phyloP scores from a whole-genome alignment of 2,797 vertebrate genomes.

The Oreortyx pictus region DNA sequence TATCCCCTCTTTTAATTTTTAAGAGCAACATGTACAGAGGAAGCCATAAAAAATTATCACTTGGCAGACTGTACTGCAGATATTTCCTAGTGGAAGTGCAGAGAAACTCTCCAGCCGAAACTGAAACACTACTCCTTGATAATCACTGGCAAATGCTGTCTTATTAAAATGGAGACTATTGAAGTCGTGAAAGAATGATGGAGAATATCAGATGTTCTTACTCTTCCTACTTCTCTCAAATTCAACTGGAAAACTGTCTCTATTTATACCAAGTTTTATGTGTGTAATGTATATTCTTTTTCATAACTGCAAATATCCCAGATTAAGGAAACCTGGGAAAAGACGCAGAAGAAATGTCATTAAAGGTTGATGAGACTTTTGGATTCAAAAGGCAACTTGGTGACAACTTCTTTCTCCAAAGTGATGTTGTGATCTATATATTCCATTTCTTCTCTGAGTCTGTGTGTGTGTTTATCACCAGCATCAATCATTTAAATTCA shows the following conservation, averaged over 20 bases:
- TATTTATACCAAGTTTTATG: background rate
- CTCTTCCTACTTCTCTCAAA: constrained; percentile 3
- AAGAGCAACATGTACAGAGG: constrained; percentile 36
- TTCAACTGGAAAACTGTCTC: background rate
- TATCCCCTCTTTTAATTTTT: constrained; percentile 62
- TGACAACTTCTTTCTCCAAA: constrained; percentile 53
- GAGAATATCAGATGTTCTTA: constrained; percentile 14
- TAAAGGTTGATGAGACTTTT: constrained; percentile 41
- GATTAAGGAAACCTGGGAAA: background rate
- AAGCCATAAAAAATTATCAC: constrained; percentile 41
- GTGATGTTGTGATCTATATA: constrained; percentile 47
- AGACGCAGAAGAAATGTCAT: background rate
- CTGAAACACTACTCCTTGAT: background rate
- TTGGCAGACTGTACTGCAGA: constrained; percentile 26
- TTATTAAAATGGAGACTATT: constrained; percentile 24
- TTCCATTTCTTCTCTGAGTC: constrained; percentile 9
- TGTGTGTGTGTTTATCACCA: constrained; percentile 10
- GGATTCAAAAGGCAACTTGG: constrained; percentile 13
- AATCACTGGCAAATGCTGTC: constrained; percentile 39
- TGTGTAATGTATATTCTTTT: background rate
- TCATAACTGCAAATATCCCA: background rate
- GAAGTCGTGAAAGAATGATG: constrained; percentile 31
- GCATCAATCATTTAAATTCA: constrained; percentile 8
- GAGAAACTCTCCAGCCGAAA: constrained; percentile 51
- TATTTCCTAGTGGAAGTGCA: constrained; percentile 3